A percentile compares a stretch with the other conserved stretches of the same genome.
phyloP scores from a whole-genome alignment of 2,888 invertebrate genomes.

The Caenorhabditis panamensis region DNA sequence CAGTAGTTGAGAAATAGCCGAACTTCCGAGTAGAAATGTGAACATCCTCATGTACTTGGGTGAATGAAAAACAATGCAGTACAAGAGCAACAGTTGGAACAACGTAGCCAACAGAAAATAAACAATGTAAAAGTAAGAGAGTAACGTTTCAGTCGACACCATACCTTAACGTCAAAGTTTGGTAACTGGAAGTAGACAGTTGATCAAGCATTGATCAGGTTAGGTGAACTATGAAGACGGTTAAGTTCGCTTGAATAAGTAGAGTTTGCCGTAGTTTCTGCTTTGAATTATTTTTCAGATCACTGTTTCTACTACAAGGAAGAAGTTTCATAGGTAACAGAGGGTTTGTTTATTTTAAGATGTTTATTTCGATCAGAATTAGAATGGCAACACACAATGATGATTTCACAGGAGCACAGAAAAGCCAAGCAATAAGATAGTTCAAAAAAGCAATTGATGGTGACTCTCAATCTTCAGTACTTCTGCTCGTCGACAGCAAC shows the following conservation, averaged over 20 bases:
- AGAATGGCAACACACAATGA: too few relatives aligned
- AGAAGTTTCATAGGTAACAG: too few relatives aligned
- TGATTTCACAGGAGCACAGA: too few relatives aligned
- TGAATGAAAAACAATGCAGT: background rate
- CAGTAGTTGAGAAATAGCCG: background rate
- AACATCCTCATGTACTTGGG: background rate
- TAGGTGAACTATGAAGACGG: background rate
- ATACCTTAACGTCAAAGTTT: too few relatives aligned
- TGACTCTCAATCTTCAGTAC: conserved; percentile 14
- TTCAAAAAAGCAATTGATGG: too few relatives aligned
- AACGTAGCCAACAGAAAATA: background rate
- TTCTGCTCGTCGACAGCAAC: conserved; percentile 50
- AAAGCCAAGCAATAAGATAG: too few relatives aligned
- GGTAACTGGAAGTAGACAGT: conserved; percentile 2
- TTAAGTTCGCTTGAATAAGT: background rate
- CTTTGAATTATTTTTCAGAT: background rate
- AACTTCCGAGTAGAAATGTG: background rate
- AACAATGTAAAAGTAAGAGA: background rate
- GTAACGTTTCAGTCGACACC: background rate
- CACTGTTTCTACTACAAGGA: too few relatives aligned
- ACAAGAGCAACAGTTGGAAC: background rate
- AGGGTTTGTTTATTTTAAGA: too few relatives aligned
- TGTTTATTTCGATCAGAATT: background rate
- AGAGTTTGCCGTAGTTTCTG: background rate
- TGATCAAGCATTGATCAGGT: background rate